Conservation (phyloP, 2,113 vertebrate species). For the Rissa tridactyla region DNA sequence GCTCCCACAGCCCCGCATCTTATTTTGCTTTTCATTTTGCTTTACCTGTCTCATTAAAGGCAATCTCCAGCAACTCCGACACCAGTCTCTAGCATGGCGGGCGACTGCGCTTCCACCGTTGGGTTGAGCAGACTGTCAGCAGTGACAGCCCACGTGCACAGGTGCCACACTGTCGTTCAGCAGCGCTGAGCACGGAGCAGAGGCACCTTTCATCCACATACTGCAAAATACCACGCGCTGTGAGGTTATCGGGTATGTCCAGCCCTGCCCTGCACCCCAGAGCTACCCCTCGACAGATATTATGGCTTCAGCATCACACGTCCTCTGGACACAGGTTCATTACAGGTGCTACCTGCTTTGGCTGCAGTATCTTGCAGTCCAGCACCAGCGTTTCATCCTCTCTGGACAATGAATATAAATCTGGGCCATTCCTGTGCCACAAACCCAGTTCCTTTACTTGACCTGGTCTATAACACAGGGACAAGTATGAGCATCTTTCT, state of each 20-base stretch:
- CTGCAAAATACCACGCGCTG: not conserved
- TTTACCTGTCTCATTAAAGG: slow-evolving; percentile 16
- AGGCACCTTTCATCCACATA: not conserved
- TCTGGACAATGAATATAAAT: not conserved
- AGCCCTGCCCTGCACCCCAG: not conserved
- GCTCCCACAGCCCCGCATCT: not conserved
- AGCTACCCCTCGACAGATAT: not conserved
- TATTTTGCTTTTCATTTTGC: not conserved
- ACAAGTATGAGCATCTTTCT: not conserved
- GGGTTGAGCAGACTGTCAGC: not conserved
- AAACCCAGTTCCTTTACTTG: not conserved
- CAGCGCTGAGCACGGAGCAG: not conserved
- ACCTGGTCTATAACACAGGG: not conserved
- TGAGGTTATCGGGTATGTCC: accelerated
- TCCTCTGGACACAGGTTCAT: not conserved
- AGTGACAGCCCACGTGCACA: not conserved
- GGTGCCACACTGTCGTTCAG: not conserved
- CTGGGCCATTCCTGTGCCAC: not conserved
- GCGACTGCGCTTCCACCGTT: not conserved
- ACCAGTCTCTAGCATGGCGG: not conserved
- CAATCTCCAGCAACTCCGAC: not conserved
- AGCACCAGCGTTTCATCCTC: not conserved
- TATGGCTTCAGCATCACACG: not conserved
- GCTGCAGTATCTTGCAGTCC: not conserved
- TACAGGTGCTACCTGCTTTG: not conserved